phyloP scores from a whole-genome alignment of 2,113 vertebrate species.

The Myrmecobius fasciatus region DNA sequence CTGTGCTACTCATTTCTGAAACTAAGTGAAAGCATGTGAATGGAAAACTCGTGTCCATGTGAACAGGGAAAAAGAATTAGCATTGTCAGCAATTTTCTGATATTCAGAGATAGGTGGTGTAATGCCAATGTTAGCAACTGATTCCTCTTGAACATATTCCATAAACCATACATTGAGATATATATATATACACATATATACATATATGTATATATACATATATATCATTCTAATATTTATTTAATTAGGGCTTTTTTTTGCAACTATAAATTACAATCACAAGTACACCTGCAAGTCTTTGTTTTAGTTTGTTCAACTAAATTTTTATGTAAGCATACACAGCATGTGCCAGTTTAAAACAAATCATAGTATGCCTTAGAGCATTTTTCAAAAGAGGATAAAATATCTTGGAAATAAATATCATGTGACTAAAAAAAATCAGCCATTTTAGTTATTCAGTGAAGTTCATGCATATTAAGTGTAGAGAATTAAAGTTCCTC shows the following conservation, averaged over 20 bases:
- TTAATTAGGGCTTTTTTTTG: constrained; percentile 80
- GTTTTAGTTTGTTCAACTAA: constrained; percentile 80
- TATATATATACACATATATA: constrained; percentile 14
- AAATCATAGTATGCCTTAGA: constrained; percentile 83
- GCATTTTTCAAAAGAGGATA: constrained; percentile 79
- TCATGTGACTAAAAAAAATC: constrained; percentile 81
- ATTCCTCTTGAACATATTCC: constrained; percentile 38
- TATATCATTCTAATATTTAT: constrained; percentile 80
- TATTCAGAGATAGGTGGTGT: constrained; percentile 22
- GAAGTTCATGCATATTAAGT: constrained; percentile 73
- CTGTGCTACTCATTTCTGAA: constrained; percentile 2
- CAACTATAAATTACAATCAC: constrained; percentile 85
- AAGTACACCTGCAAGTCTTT: constrained; percentile 80
- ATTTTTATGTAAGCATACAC: constrained; percentile 74
- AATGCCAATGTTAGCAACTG: not conserved
- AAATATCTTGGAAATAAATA: constrained; percentile 86
- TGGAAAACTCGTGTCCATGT: not conserved
- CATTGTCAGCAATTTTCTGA: not conserved
- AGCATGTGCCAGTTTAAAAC: constrained; percentile 81
- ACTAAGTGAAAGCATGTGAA: not conserved
- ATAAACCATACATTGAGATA: not conserved
- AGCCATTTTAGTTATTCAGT: constrained; percentile 74
- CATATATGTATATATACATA: not conserved
- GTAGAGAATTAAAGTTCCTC: constrained; percentile 91
- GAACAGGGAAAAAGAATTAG: constrained; percentile 16